A percentile compares a stretch with the other conserved stretches of the same genome.
These are phyloP conservation scores for Acanthosepion pharaonis DNA, from an alignment of 2,888 invertebrate species.

Conservation along the genomic window DNA sequence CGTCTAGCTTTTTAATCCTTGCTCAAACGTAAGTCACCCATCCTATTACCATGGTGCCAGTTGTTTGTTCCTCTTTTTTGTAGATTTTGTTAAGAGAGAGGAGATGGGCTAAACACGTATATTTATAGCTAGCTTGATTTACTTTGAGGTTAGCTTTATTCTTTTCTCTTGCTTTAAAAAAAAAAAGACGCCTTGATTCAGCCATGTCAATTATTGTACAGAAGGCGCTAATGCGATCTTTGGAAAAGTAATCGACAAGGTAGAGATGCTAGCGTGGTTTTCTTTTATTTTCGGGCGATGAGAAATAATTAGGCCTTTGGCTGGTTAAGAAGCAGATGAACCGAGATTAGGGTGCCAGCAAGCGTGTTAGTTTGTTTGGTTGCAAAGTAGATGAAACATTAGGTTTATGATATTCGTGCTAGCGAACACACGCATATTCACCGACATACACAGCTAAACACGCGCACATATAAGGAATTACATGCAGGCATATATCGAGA, in stretches of 20 bases:
- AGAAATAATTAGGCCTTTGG: neutral
- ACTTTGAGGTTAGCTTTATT: neutral
- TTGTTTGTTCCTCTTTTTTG: no score
- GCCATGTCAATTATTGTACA: neutral
- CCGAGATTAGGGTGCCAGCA: neutral
- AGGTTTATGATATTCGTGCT: neutral
- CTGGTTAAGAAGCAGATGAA: neutral
- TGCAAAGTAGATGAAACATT: neutral
- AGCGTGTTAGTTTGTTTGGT: neutral
- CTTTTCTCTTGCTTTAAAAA: neutral
- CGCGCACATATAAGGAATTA: neutral
- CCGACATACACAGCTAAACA: neutral
- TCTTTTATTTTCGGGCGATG: constrained; percentile 17
- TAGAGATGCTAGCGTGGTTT: neutral
- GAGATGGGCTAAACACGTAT: neutral
- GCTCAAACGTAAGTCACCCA: no score
- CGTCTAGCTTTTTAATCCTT: no score
- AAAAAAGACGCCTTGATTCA: neutral
- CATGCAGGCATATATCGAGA: neutral
- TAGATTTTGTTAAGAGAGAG: neutral
- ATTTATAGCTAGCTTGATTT: neutral
- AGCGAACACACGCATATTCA: neutral
- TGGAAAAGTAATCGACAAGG: neutral
- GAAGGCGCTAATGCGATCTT: neutral
- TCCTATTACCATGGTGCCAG: no score